A percentile compares a stretch with the other conserved stretches of the same genome.
Conservation (phyloP, 2,888 invertebrate species). For the Melipona bicolor region DNA sequence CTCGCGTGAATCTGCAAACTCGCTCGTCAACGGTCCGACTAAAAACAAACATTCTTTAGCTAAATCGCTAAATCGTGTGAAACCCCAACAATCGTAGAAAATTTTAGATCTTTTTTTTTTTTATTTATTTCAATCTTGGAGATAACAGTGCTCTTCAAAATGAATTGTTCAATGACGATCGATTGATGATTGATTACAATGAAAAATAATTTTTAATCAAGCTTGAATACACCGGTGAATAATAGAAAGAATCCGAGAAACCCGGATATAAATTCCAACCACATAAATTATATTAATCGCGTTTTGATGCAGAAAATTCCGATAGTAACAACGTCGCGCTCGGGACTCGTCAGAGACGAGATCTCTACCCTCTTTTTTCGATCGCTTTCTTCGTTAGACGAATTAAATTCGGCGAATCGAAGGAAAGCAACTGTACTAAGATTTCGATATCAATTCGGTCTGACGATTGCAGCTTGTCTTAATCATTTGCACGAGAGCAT, state of each 20-base stretch:
- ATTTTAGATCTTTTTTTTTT: neutral
- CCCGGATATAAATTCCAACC: slow-evolving; percentile 14
- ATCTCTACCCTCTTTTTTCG: too few relatives aligned
- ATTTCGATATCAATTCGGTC: slow-evolving; percentile 36
- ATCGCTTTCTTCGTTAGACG: too few relatives aligned
- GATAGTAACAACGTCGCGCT: neutral
- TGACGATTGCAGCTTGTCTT: slow-evolving; percentile 52
- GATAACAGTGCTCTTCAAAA: neutral
- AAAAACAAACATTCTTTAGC: neutral
- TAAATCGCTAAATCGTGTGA: neutral
- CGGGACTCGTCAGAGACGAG: too few relatives aligned
- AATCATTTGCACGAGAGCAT: slow-evolving; percentile 24
- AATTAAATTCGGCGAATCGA: slow-evolving; percentile 7
- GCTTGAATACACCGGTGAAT: too few relatives aligned
- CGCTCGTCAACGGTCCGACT: too few relatives aligned
- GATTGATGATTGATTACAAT: too few relatives aligned
- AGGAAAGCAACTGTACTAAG: slow-evolving; percentile 20
- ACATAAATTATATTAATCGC: slow-evolving; percentile 31
- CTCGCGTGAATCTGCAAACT: neutral
- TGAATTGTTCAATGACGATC: neutral
- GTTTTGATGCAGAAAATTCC: slow-evolving; percentile 5
- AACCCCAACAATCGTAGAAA: neutral
- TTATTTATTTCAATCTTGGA: too few relatives aligned
- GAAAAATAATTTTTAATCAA: too few relatives aligned
- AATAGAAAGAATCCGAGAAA: neutral